phyloP scores from a whole-genome alignment of 2,888 invertebrate species.

The Tiphia femorata region DNA sequence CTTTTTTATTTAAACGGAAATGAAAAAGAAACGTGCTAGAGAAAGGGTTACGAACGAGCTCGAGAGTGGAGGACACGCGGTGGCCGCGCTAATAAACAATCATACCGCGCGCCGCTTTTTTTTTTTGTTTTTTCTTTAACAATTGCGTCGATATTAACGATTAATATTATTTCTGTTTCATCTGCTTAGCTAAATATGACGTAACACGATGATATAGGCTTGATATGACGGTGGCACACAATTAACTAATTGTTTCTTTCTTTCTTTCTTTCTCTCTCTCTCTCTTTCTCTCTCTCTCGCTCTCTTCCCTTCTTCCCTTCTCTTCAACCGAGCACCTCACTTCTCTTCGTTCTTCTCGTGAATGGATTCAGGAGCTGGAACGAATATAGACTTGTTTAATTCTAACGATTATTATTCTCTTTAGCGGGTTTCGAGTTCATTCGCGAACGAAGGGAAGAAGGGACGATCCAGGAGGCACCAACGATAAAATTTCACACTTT shows the following conservation, averaged over 20 bases:
- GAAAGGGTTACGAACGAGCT: constrained; percentile 5
- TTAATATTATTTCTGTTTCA: constrained; percentile 47
- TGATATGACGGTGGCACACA: constrained; percentile 66
- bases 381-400: too few species aligned
- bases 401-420: too few species aligned
- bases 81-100: constrained; percentile 40
- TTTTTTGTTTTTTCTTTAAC: too few species aligned
- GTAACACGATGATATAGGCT: constrained; percentile 68
- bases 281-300: constrained; percentile 7
- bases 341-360: too few species aligned
- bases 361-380: too few species aligned
- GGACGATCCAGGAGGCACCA: constrained; percentile 7
- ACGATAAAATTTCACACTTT: constrained; percentile 51
- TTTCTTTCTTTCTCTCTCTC: constrained; percentile 15
- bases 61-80: constrained; percentile 15
- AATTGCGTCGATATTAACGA: constrained; percentile 60
- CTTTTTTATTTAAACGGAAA: too few species aligned
- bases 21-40: too few species aligned
- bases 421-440: neutral
- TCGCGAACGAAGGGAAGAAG: neutral
- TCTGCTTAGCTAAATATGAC: constrained; percentile 50
- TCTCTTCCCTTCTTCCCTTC: constrained; percentile 2
- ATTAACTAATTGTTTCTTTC: constrained; percentile 44
- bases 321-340: neutral
- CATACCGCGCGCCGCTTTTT: too few species aligned